These are phyloP conservation scores for Benitochromis conjunctus DNA, from an alignment of 2,113 vertebrate genomes.

Conservation along the genomic window DNA sequence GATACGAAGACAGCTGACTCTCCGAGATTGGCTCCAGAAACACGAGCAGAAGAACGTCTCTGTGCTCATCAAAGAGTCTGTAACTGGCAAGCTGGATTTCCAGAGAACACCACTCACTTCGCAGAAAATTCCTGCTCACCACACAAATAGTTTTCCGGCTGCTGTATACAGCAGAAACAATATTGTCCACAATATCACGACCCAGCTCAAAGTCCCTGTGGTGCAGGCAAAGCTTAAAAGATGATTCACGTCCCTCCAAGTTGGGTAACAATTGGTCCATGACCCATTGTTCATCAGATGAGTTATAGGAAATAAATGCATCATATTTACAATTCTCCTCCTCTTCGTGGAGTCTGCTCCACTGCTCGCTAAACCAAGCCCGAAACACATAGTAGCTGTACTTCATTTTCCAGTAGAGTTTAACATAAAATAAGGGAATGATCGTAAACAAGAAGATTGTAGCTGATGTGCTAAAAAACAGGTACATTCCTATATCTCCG, in stretches of 20 bases:
- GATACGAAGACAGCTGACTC: constrained; percentile 78
- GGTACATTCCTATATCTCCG: constrained; percentile 68
- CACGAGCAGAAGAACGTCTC: constrained; percentile 81
- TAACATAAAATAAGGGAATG: constrained; percentile 72
- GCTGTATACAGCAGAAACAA: constrained; percentile 80
- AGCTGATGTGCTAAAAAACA: constrained; percentile 67
- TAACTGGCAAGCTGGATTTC: constrained; percentile 89
- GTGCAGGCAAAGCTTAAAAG: constrained; percentile 83
- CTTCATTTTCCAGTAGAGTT: constrained; percentile 77
- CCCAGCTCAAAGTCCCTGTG: constrained; percentile 84
- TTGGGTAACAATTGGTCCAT: constrained; percentile 75
- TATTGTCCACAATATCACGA: constrained; percentile 82
- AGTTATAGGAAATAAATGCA: constrained; percentile 87
- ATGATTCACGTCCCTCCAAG: constrained; percentile 67
- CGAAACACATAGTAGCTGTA: constrained; percentile 80
- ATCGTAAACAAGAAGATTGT: constrained; percentile 67
- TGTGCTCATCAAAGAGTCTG: constrained; percentile 81
- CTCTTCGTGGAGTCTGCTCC: constrained; percentile 75
- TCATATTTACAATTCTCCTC: constrained; percentile 77
- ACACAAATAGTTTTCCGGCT: constrained; percentile 85
- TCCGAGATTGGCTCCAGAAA: constrained; percentile 80
- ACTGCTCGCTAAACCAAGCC: constrained; percentile 76
- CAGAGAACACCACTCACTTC: constrained; percentile 81
- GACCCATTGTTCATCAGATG: constrained; percentile 80
- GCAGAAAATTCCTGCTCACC: constrained; percentile 80